phyloP scores from a whole-genome alignment of 2,113 vertebrate species.

The Clupea harengus region DNA sequence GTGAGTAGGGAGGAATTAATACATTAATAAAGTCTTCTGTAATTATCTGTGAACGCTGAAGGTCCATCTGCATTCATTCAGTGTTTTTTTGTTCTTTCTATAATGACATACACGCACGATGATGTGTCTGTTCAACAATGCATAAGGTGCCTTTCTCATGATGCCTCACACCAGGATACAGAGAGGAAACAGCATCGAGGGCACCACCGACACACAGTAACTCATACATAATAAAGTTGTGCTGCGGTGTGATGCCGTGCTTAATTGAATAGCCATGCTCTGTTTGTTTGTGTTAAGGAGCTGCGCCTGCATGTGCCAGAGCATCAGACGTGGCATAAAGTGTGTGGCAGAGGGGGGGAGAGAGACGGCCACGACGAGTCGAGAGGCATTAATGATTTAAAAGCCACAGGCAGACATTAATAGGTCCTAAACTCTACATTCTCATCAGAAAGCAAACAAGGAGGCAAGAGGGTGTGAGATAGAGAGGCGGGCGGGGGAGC shows the following conservation, averaged over 20 bases:
- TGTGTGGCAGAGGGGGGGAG: neutral
- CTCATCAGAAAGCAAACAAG: neutral
- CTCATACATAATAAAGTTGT: neutral
- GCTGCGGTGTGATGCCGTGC: neutral
- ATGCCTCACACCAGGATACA: neutral
- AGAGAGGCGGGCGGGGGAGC: neutral
- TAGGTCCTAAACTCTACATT: neutral
- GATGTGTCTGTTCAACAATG: neutral
- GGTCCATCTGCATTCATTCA: neutral
- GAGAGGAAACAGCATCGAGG: neutral
- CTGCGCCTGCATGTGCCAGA: neutral
- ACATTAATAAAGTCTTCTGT: neutral
- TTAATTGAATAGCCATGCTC: constrained; percentile 13
- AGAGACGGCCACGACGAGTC: neutral
- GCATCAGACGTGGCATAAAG: neutral
- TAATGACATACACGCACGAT: neutral
- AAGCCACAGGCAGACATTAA: neutral
- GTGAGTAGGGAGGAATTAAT: neutral
- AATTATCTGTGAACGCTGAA: neutral
- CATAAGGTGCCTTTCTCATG: neutral
- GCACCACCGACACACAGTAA: neutral
- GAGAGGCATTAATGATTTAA: constrained; percentile 1
- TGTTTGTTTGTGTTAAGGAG: constrained; percentile 9
- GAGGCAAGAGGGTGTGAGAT: neutral
- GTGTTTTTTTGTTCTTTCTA: neutral